Evolutionary conservation across 2,888 invertebrate genomes (phyloP).

Genomic region (Merodon equestris): DNA sequence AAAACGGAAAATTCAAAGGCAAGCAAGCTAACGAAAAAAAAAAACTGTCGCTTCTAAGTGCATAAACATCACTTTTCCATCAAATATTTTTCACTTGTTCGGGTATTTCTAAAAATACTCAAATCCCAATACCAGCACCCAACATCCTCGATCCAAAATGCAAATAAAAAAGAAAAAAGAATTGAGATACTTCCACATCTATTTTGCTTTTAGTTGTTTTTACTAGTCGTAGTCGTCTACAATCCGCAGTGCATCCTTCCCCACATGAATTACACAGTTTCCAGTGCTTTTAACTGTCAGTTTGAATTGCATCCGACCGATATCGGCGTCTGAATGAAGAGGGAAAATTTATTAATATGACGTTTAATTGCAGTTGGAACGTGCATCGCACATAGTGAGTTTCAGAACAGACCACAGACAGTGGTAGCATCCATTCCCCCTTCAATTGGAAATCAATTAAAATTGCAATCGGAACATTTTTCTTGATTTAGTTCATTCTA

Average conservation of each 20-base stretch:
- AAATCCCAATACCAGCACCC: not conserved
- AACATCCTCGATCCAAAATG: not conserved
- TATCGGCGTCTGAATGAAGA: conserved; percentile 23
- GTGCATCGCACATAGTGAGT: conserved; percentile 9
- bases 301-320: conserved; percentile 43
- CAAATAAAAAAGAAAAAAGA: not conserved
- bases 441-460: conserved; percentile 66
- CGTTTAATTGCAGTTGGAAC: conserved; percentile 56
- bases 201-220: conserved; percentile 1
- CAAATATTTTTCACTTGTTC: conserved; percentile 21
- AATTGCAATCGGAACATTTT: conserved; percentile 45
- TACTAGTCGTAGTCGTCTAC: not conserved
- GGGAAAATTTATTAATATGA: conserved; percentile 59
- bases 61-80: conserved; percentile 53
- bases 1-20: too few relatives aligned
- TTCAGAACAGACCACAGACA: too few relatives aligned
- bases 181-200: not conserved
- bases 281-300: conserved; percentile 50
- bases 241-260: not conserved
- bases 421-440: not conserved
- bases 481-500: conserved; percentile 41
- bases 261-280: conserved; percentile 28
- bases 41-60: conserved; percentile 51
- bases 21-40: not conserved
- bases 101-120: conserved; percentile 34